phyloP scores from a whole-genome alignment of 2,113 vertebrate species.

The Propithecus coquereli region DNA sequence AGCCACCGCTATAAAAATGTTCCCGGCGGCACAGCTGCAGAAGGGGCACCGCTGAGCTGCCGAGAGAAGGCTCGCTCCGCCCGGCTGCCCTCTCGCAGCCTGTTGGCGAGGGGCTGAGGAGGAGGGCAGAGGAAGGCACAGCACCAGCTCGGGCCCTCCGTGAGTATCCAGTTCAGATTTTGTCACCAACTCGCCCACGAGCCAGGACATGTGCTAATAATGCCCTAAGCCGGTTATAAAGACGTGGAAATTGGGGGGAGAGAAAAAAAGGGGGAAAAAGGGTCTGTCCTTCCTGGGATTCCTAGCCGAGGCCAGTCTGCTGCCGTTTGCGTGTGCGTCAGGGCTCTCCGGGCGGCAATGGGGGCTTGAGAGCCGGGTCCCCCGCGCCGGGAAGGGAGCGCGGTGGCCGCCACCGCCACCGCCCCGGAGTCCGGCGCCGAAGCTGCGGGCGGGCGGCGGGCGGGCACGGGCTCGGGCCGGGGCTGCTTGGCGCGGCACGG shows the following conservation, averaged over 20 bases:
- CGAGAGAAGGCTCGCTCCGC: conserved; percentile 5
- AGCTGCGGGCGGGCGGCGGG: conserved; percentile 50
- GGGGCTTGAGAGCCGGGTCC: conserved; percentile 51
- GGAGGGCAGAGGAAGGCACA: background rate
- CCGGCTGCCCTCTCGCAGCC: conserved; percentile 14
- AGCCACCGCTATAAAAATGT: conserved; percentile 67
- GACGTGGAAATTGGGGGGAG: conserved; percentile 68
- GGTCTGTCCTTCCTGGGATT: conserved; percentile 69
- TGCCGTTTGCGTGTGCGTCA: conserved; percentile 50
- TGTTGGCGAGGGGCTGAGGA: background rate
- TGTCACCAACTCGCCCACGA: conserved; percentile 69
- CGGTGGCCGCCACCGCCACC: conserved; percentile 32
- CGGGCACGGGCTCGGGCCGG: background rate
- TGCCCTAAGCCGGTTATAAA: conserved; percentile 70
- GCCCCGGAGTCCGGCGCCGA: conserved; percentile 58
- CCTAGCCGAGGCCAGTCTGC: conserved; percentile 58
- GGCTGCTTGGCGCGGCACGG: conserved; percentile 32
- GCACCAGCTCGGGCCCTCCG: conserved; percentile 42
- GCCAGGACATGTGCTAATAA: conserved; percentile 76
- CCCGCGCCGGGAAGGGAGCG: conserved; percentile 12
- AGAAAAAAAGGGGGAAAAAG: background rate
- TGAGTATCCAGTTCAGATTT: conserved; percentile 78
- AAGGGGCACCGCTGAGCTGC: conserved; percentile 44
- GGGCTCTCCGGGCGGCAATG: conserved; percentile 50
- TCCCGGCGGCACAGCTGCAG: conserved; percentile 52